These are phyloP conservation scores for Phortica magna DNA, from an alignment of 2,888 invertebrate species.

Conservation along the genomic window DNA sequence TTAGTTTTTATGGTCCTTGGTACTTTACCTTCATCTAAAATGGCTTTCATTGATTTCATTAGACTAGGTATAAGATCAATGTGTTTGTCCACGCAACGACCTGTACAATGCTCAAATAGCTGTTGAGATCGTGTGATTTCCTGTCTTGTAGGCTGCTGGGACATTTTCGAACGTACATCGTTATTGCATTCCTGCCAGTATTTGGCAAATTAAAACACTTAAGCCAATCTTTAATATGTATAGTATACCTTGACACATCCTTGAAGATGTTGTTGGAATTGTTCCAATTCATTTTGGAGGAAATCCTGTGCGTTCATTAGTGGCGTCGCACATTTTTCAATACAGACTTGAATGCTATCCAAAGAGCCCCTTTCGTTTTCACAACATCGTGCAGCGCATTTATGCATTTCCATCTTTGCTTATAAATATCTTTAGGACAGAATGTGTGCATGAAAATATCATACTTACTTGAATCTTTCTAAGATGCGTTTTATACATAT, in stretches of 20 bases:
- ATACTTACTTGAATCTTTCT: constrained; percentile 67
- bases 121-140: constrained; percentile 65
- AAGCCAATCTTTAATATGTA: neutral
- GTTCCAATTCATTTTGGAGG: constrained; percentile 68
- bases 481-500: constrained; percentile 68
- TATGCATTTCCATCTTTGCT: constrained; percentile 63
- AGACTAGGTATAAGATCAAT: constrained; percentile 66
- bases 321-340: constrained; percentile 70
- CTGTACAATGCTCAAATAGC: constrained; percentile 68
- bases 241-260: constrained; percentile 64
- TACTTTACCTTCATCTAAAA: constrained; percentile 61
- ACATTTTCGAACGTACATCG: constrained; percentile 56
- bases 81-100: constrained; percentile 69
- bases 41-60: constrained; percentile 67
- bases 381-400: constrained; percentile 69
- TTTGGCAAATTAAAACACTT: neutral
- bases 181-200: constrained; percentile 64
- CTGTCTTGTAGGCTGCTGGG: constrained; percentile 55
- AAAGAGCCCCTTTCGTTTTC: constrained; percentile 63
- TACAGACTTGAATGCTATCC: constrained; percentile 70
- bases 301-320: constrained; percentile 71
- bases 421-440: neutral
- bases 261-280: constrained; percentile 68
- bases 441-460: neutral
- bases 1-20: constrained; percentile 42